Percentiles rank a stretch among this genome's conserved stretches.
These are phyloP conservation scores for Epinephelus fuscoguttatus DNA, from an alignment of 2,113 vertebrate species.

Conservation along the genomic window DNA sequence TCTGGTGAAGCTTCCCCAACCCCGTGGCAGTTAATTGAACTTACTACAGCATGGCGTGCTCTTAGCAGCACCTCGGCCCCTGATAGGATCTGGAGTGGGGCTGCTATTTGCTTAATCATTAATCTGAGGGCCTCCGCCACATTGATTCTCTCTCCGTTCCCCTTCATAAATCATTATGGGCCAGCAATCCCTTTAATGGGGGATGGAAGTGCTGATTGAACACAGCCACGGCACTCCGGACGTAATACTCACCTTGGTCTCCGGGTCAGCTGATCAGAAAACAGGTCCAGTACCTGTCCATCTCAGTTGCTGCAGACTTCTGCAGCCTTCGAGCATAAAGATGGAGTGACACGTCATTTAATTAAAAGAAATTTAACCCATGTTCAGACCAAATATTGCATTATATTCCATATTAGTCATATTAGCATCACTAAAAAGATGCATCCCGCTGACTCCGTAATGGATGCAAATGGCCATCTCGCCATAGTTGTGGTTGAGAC, in stretches of 20 bases:
- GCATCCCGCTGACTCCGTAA: conserved; percentile 32
- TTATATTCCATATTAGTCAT: conserved; percentile 1
- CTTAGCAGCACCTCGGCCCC: conserved; percentile 40
- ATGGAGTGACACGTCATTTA: not conserved
- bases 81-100: conserved; percentile 52
- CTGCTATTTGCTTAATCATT: conserved; percentile 78
- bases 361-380: not conserved
- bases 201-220: conserved; percentile 72
- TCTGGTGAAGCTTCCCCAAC: conserved; percentile 17
- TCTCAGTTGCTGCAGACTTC: not conserved
- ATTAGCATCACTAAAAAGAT: conserved; percentile 36
- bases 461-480: conserved; percentile 60
- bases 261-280: conserved; percentile 22
- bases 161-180: conserved; percentile 76
- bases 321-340: not conserved
- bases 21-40: conserved; percentile 45
- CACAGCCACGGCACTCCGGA: conserved; percentile 35
- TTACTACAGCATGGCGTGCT: conserved; percentile 36
- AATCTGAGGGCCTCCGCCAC: conserved; percentile 67
- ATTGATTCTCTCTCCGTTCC: conserved; percentile 73
- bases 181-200: conserved; percentile 67
- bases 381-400: not conserved
- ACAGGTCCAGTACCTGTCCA: conserved; percentile 17
- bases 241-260: conserved; percentile 47
- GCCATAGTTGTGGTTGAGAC: conserved; percentile 63